Percentiles rank a stretch among this genome's conserved stretches.
These are phyloP conservation scores for Hybognathus amarus DNA, from an alignment of 2,797 vertebrate species.

Conservation along the genomic window DNA sequence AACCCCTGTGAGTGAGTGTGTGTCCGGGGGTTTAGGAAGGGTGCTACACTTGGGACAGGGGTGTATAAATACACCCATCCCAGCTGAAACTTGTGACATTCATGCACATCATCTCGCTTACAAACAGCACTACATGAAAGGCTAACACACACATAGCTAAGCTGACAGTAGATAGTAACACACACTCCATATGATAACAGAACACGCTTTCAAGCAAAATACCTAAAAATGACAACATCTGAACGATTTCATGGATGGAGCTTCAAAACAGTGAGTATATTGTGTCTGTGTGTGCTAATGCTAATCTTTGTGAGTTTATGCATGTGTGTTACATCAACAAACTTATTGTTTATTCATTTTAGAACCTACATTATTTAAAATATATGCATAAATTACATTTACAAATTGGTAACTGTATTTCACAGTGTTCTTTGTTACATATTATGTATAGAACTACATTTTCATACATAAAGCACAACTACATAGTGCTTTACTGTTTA, in stretches of 20 bases:
- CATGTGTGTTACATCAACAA: not conserved
- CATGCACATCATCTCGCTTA: conserved; percentile 30
- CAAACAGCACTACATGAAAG: conserved; percentile 29
- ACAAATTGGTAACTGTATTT: not conserved
- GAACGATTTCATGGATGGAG: not conserved
- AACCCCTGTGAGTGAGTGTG: conserved; percentile 53
- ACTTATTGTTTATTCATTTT: not conserved
- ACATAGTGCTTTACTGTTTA: not conserved
- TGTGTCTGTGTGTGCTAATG: not conserved
- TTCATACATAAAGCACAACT: too few species aligned
- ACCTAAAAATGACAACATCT: not conserved
- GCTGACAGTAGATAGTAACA: not conserved
- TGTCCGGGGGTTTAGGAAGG: conserved; percentile 42
- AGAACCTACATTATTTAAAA: not conserved
- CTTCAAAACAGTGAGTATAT: conserved; percentile 15
- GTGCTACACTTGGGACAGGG: conserved; percentile 61
- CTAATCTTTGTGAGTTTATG: not conserved
- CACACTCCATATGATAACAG: conserved; percentile 3
- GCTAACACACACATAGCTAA: not conserved
- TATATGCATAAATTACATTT: not conserved
- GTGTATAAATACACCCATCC: conserved; percentile 75
- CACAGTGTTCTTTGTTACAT: not conserved
- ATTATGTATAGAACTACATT: too few species aligned
- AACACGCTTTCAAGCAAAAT: not conserved
- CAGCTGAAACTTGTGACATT: conserved; percentile 60